These are phyloP conservation scores for Mohoua ochrocephala DNA, from an alignment of 2,113 vertebrate species.

Conservation along the genomic window DNA sequence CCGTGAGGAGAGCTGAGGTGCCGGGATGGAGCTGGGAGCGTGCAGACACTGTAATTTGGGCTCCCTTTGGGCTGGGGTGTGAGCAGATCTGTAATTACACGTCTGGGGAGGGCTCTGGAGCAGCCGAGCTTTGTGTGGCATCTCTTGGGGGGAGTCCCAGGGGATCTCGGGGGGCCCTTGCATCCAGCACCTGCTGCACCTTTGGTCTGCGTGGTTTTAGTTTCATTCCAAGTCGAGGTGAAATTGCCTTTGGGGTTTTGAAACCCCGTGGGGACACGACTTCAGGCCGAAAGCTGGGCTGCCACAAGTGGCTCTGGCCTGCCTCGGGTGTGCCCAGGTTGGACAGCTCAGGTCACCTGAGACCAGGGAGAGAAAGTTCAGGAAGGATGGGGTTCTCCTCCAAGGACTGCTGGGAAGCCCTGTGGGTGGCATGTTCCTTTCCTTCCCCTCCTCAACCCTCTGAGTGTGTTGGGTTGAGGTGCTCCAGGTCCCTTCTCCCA, in stretches of 20 bases:
- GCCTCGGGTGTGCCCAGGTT: background rate
- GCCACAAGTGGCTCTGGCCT: fast-evolving
- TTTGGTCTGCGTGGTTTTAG: background rate
- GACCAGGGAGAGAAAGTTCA: background rate
- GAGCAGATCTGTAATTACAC: background rate
- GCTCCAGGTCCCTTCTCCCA: background rate
- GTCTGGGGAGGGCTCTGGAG: background rate
- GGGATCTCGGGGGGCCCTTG: background rate
- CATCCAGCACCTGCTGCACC: background rate
- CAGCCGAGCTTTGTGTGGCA: background rate
- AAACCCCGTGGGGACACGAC: background rate
- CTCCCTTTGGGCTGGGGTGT: background rate
- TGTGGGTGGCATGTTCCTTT: background rate
- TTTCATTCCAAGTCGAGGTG: background rate
- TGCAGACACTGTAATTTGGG: background rate
- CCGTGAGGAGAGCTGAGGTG: background rate
- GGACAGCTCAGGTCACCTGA: background rate
- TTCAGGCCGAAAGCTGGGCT: background rate
- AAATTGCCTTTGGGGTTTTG: background rate
- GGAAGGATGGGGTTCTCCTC: background rate
- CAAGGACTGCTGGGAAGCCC: background rate
- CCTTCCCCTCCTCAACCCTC: background rate
- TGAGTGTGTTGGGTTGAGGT: background rate
- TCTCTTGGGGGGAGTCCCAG: background rate
- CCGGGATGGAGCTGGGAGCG: background rate